Base-by-base conservation (phyloP, 2,797 vertebrate species). In the Potorous gilbertii region DNA sequence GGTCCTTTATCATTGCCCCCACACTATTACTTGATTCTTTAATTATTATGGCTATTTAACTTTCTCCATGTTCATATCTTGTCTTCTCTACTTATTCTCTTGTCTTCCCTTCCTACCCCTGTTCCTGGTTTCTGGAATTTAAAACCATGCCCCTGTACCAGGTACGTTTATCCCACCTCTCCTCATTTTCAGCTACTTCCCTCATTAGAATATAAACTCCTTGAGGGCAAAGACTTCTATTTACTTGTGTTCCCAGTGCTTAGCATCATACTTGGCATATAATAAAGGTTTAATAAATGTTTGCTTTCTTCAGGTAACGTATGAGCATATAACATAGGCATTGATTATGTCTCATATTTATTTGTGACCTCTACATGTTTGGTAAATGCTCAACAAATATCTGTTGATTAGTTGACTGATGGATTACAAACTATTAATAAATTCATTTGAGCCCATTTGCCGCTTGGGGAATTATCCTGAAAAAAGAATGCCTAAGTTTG, bases 401-500 rank as follows among this genome's bases (percentile, higher is more conserved):
- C n/a, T 93, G 50, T 27, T 59, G 24, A 95, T 87, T 90, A 93
- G 94, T 91, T 90, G 56, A 62, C 0, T 50, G 52, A 54, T 94
- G 57, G 54, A 31, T 93, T 90, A 46, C 54, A 28, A 92, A 52
- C 55, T 46, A 18, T 92, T 92, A 81, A 90, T 91, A 95, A 87
- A 93, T 57, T 90, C 56, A 24, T 46, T 1, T 46, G 59, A n/a
- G 34, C 54, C 94, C 28, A 56, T 55, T 54, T 54, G 56, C 91
- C 96, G 97, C 92, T 52, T 21, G 4, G 92, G 97, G 91, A 14
- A 50, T 16, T 34, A n/a, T 56, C 93, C 95, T 91, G 55, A 66
- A 59, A 28, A 92, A 92, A 59, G n/a, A 5, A 12, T 89, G 52
- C 56, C 56, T 46, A 62, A 92, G 55, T 0, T 4, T 21, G 27